Conservation (phyloP, 2,113 vertebrate species). For the Percopsis transmontana region DNA sequence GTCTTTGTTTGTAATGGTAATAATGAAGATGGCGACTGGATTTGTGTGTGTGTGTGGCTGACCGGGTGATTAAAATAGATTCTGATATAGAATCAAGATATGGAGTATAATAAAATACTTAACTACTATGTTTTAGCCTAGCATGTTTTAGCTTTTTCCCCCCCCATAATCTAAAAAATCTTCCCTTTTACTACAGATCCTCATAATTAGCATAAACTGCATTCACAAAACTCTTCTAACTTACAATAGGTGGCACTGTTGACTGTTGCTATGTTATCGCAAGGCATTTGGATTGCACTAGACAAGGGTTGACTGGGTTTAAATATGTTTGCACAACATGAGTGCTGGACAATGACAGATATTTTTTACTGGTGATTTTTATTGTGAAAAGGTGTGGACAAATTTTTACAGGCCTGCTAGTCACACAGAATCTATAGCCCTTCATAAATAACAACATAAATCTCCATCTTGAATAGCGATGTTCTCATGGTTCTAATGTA, state of each 20-base stretch:
- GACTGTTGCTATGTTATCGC: neutral
- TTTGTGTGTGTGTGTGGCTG: constrained; percentile 3
- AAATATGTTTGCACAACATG: too few species aligned
- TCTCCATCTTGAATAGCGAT: neutral
- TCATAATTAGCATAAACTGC: too few species aligned
- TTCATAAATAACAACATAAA: too few species aligned
- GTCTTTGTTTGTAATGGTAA: constrained; percentile 45
- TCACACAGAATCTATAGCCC: too few species aligned
- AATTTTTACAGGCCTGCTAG: too few species aligned
- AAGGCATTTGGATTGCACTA: neutral
- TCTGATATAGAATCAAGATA: too few species aligned
- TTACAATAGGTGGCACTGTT: neutral
- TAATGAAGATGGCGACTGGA: constrained; percentile 30
- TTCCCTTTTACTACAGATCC: neutral
- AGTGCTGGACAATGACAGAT: too few species aligned
- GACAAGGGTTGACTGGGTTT: too few species aligned
- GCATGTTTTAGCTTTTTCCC: neutral
- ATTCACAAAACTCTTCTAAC: neutral
- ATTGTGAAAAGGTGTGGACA: neutral
- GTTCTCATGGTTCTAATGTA: neutral
- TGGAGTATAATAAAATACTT: too few species aligned
- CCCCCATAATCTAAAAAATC: neutral
- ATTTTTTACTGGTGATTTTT: neutral
- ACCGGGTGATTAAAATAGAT: neutral
- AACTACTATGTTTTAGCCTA: neutral